Conservation (phyloP, 2,888 invertebrate species). For the Agriopis marginaria region DNA sequence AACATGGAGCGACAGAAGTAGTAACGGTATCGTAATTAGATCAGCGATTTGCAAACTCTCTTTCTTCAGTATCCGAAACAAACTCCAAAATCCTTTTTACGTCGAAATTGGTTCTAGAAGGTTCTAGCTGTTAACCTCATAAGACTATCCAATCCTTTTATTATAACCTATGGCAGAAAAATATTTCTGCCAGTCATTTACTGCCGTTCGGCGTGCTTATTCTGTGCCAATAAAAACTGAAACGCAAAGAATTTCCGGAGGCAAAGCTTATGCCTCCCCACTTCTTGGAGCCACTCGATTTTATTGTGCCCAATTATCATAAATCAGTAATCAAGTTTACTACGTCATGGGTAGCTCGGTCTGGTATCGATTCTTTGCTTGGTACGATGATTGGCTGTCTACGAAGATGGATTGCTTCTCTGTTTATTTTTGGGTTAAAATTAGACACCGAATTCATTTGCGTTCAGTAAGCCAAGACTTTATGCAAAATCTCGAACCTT, state of each 20-base stretch:
- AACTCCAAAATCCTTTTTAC: not conserved
- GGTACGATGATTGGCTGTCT: constrained; percentile 48
- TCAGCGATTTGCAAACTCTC: not conserved
- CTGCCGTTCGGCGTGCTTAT: constrained; percentile 41
- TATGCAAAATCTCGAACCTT: not conserved
- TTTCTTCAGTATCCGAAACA: not conserved
- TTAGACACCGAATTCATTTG: not conserved
- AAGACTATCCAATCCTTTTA: constrained; percentile 14
- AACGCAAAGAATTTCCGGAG: constrained; percentile 46
- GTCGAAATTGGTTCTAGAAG: not conserved
- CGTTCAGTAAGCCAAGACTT: not conserved
- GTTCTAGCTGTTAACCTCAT: constrained; percentile 4
- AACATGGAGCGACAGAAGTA: not conserved
- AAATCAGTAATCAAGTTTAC: constrained; percentile 62
- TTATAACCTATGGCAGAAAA: no score
- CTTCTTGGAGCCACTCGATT: constrained; percentile 51
- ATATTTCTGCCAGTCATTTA: constrained; percentile 41
- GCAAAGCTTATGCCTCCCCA: constrained; percentile 38
- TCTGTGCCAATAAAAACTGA: constrained; percentile 45
- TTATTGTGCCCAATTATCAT: constrained; percentile 62
- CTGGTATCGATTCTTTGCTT: constrained; percentile 53
- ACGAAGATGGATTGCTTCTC: constrained; percentile 39
- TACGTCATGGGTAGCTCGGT: constrained; percentile 50
- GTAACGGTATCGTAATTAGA: constrained; percentile 5
- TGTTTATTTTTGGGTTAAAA: constrained; percentile 1